Percentiles rank a stretch among this genome's conserved stretches.
phyloP scores from a whole-genome alignment of 1,140 invertebrate species.

The Euura lappo region DNA sequence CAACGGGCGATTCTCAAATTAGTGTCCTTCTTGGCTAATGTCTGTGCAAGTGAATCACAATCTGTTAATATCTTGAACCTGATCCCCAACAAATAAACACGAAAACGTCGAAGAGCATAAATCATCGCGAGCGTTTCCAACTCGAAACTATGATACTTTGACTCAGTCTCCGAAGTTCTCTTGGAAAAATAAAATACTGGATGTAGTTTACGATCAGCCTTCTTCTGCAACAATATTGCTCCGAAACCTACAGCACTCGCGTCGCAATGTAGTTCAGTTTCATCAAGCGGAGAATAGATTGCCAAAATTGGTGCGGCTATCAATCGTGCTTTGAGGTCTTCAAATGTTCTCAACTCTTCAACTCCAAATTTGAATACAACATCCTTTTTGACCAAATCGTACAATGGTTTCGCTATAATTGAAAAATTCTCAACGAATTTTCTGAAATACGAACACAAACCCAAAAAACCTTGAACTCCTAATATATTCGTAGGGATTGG shows the following conservation, averaged over 20 bases:
- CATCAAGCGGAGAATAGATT: conserved; percentile 16
- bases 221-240: conserved; percentile 41
- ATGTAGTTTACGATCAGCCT: conserved; percentile 34
- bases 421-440: not conserved
- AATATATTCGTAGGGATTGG: not conserved
- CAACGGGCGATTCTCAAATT: conserved; percentile 56
- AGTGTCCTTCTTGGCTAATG: conserved; percentile 33
- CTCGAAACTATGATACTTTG: conserved; percentile 39
- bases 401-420: not conserved
- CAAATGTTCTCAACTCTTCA: conserved; percentile 18
- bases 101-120: conserved; percentile 33
- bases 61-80: conserved; percentile 57
- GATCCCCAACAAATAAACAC: conserved; percentile 57
- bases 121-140: too few species aligned
- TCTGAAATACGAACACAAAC: conserved; percentile 11
- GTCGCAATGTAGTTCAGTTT: conserved; percentile 33
- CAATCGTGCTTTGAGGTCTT: conserved; percentile 15
- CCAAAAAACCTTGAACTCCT: conserved; percentile 17
- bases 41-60: conserved; percentile 30
- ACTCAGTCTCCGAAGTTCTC: conserved; percentile 48
- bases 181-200: conserved; percentile 55
- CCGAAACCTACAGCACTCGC: conserved; percentile 31
- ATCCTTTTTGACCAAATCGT: conserved; percentile 11
- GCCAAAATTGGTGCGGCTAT: conserved; percentile 4
- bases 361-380: conserved; percentile 2